Conservation (phyloP, 2,113 vertebrate species). For the Microcebus griseorufus region DNA sequence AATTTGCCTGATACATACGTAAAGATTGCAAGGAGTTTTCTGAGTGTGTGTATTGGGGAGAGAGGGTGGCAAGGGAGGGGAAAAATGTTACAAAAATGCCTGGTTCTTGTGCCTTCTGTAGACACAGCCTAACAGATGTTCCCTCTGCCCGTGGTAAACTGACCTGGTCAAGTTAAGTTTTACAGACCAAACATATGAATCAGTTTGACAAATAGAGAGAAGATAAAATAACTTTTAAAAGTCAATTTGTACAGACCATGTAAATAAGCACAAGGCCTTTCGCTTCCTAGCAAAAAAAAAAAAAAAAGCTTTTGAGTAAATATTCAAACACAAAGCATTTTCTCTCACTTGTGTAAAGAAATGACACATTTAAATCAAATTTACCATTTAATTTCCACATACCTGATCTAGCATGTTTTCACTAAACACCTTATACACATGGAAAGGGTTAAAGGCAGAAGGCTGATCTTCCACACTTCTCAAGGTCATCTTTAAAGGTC, state of each 20-base stretch:
- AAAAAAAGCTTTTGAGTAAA: background rate
- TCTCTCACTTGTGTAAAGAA: background rate
- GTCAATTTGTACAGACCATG: background rate
- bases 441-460: conserved; percentile 90
- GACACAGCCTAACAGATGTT: conserved; percentile 11
- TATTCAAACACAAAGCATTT: background rate
- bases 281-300: background rate
- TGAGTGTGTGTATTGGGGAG: background rate
- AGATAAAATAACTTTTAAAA: conserved; percentile 56
- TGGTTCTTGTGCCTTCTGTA: background rate
- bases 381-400: conserved; percentile 76
- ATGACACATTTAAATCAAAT: conserved; percentile 13
- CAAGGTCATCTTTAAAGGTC: conserved; percentile 79
- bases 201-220: conserved; percentile 56
- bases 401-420: conserved; percentile 91
- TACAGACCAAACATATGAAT: conserved; percentile 48
- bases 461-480: conserved; percentile 61
- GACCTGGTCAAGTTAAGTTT: conserved; percentile 45
- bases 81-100: background rate
- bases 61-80: background rate
- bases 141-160: background rate
- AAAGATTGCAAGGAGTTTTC: background rate
- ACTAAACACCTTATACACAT: conserved; percentile 87
- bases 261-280: conserved; percentile 15
- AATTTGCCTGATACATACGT: conserved; percentile 16